Evolutionary conservation across 2,113 vertebrate genomes (phyloP).

Genomic region (Mobula hypostoma): DNA sequence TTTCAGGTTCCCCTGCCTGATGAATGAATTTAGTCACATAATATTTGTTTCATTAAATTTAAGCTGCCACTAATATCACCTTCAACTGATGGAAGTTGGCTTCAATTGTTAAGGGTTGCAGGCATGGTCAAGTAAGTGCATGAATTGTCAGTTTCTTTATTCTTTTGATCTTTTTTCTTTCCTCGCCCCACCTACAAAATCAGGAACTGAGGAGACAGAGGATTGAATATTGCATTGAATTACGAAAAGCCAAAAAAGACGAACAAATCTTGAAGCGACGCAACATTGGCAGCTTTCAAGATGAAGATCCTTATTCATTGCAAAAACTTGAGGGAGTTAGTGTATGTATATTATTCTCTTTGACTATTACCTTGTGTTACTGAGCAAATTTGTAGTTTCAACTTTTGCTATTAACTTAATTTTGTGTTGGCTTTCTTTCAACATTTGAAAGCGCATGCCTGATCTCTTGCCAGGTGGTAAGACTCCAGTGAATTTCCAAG

Average conservation of each 20-base stretch:
- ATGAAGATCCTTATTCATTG: conserved; percentile 47
- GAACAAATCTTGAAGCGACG: conserved; percentile 76
- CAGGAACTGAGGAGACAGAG: conserved; percentile 69
- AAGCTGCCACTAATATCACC: too few species aligned
- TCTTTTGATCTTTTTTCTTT: neutral
- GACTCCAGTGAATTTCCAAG: neutral
- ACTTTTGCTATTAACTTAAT: too few species aligned
- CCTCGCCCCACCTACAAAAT: neutral
- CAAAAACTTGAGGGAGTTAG: conserved; percentile 27
- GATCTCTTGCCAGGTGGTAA: neutral
- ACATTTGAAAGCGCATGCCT: neutral
- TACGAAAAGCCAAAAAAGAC: conserved; percentile 75
- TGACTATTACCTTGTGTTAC: too few species aligned
- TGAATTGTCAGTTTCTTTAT: neutral
- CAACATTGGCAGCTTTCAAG: conserved; percentile 53
- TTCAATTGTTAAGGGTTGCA: neutral
- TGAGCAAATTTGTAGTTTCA: too few species aligned
- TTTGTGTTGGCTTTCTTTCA: neutral
- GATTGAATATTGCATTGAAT: conserved; percentile 57
- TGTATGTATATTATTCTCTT: neutral
- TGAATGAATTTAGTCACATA: too few species aligned
- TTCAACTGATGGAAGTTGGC: too few species aligned
- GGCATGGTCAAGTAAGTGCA: too few species aligned
- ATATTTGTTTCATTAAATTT: too few species aligned
- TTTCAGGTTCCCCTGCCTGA: too few species aligned